Base-by-base conservation (phyloP, 2,888 invertebrate species). In the Pilophorus perplexus region DNA sequence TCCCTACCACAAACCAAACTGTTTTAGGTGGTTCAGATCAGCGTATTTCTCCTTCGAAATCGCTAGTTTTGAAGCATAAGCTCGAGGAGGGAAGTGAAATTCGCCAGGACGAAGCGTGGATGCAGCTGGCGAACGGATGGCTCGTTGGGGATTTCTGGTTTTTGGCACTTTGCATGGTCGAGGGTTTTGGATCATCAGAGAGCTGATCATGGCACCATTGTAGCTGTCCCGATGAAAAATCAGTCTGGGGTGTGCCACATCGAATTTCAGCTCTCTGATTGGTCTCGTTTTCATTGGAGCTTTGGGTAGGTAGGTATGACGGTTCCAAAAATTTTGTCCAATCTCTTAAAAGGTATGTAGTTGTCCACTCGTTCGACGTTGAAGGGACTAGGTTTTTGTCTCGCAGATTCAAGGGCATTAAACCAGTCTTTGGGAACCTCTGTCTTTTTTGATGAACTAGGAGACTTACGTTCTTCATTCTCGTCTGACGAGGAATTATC, bases 141-240 rank as follows among this genome's bases (percentile, higher is more conserved):
- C 12, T 10, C 33, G 6, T 33, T 10, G 33, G 12, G 33, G 6
- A 8, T 33, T 33, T 10, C 33, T 33, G 33, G 42, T 42, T 14
- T 42, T 14, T 5, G 42, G 5, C 16, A 10, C 5, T 16, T 14
- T 42, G 5, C n/a, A 6, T 14, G 8, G 6, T 14, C 8, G n/a
- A 48, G 54, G 54, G 6, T 54, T 28, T 6, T 27, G 28, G 33
- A 54, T 54, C 28, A 54, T 28, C 5, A 54, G 28, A 18, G 54
- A 54, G 16, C 23, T 48, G 22, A 14, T 6, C 20, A 48, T 20
- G 6, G 54, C 33, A 10, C 54, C 54, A 6, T 54, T 54, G 54
- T 54, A 54, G 6, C 28, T 10, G 8, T 54, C 54, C 6, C 54
- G 54, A 54, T 54, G 33, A 54, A 28, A 54, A 4, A 54, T 8